phyloP scores from a whole-genome alignment of 1,140 invertebrate species.

The Drosophila serrata region DNA sequence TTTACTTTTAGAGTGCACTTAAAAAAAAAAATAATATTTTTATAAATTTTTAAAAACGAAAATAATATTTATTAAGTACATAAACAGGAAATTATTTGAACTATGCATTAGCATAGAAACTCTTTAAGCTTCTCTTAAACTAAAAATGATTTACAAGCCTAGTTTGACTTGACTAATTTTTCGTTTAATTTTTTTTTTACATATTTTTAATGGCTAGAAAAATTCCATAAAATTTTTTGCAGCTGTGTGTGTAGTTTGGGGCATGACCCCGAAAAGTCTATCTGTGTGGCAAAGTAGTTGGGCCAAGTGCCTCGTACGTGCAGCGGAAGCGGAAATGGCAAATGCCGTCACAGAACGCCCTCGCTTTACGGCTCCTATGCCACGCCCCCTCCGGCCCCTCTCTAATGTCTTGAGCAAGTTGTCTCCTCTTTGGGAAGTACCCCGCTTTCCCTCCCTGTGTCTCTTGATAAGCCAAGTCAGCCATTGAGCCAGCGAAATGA shows the following conservation, averaged over 20 bases:
- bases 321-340: conserved; percentile 75
- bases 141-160: background rate
- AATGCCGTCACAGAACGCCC: conserved; percentile 42
- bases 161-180: background rate
- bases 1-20: conserved; percentile 14
- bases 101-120: too few species aligned
- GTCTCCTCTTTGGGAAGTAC: background rate
- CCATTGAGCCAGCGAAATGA: conserved; percentile 17
- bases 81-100: too few species aligned
- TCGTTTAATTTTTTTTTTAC: background rate
- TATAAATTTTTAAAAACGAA: background rate
- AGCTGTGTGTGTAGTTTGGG: conserved; percentile 13
- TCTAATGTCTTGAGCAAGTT: conserved; percentile 47
- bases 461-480: background rate
- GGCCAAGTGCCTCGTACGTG: conserved; percentile 70
- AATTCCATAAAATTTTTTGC: background rate
- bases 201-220: background rate
- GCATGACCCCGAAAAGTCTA: conserved; percentile 24
- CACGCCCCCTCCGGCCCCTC: background rate
- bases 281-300: conserved; percentile 64
- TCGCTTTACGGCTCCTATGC: background rate
- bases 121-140: too few species aligned
- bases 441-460: background rate
- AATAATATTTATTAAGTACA: too few species aligned
- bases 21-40: background rate